A percentile compares a stretch with the other conserved stretches of the same genome.
Conservation (phyloP, 2,113 vertebrate species). For the Entelurus aequoreus region DNA sequence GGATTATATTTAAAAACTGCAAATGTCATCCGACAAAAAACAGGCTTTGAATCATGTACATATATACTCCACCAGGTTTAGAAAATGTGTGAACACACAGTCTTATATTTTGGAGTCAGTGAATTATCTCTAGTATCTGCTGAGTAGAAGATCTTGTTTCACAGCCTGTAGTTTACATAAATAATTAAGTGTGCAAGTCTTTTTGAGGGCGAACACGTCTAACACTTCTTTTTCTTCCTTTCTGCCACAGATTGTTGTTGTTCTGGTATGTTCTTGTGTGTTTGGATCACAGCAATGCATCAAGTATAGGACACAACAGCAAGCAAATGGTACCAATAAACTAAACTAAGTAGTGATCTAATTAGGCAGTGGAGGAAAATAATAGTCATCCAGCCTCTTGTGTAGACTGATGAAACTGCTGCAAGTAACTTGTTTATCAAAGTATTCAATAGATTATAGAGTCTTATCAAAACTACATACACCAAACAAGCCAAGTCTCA, state of each 20-base stretch:
- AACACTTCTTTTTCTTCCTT: conserved; percentile 51
- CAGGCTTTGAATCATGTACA: conserved; percentile 21
- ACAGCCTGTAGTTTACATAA: conserved; percentile 63
- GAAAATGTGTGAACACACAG: conserved; percentile 18
- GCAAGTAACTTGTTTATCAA: not conserved
- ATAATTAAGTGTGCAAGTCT: conserved; percentile 65
- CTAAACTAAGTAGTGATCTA: conserved; percentile 18
- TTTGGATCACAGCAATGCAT: conserved; percentile 38
- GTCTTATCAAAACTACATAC: not conserved
- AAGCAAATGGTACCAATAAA: conserved; percentile 17
- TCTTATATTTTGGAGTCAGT: conserved; percentile 55
- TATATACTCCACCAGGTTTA: conserved; percentile 17
- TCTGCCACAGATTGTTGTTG: conserved; percentile 36
- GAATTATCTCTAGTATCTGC: conserved; percentile 64
- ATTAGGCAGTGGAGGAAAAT: conserved; percentile 23
- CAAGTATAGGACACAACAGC: conserved; percentile 31
- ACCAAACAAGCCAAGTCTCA: not conserved
- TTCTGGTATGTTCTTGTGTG: conserved; percentile 32
- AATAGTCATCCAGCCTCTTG: conserved; percentile 3
- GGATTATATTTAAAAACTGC: conserved; percentile 42
- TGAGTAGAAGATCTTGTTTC: conserved; percentile 63
- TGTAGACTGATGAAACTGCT: conserved; percentile 19
- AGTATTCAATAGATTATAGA: conserved; percentile 6
- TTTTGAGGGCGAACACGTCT: conserved; percentile 57
- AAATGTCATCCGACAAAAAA: conserved; percentile 38